Conservation (phyloP, 2,797 vertebrate genomes). For the Acropternis orthonyx region DNA sequence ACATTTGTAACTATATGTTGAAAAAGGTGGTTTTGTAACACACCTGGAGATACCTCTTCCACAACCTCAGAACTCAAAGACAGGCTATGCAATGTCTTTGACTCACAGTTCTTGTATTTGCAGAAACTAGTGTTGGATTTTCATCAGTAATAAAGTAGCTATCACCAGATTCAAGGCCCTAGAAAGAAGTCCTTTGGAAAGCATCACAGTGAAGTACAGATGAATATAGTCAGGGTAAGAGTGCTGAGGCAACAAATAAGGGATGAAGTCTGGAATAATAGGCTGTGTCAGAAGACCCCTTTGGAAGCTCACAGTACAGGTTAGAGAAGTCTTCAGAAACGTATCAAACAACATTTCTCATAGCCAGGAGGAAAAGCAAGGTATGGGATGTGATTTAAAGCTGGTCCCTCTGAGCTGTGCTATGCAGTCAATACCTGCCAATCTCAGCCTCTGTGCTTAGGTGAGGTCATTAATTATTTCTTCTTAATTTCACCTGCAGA, state of each 20-base stretch:
- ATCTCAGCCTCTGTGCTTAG: neutral
- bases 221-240: neutral
- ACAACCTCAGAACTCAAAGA: neutral
- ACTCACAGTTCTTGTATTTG: neutral
- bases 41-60: neutral
- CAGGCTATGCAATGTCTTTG: neutral
- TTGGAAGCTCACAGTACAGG: neutral
- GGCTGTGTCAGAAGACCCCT: neutral
- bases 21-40: neutral
- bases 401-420: neutral
- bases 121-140: neutral
- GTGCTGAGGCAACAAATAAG: neutral
- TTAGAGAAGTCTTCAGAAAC: neutral
- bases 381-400: neutral
- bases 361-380: neutral
- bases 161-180: neutral
- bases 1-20: neutral
- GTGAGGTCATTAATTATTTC: neutral
- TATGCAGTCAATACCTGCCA: neutral
- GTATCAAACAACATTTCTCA: neutral
- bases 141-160: neutral
- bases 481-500: neutral
- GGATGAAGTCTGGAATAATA: neutral
- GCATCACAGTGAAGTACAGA: neutral
- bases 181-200: neutral